Evolutionary conservation across 1,140 invertebrate genomes (phyloP), one percentile per base, ranked within the genome.

Genomic region (Gryllus bimaculatus): DNA sequence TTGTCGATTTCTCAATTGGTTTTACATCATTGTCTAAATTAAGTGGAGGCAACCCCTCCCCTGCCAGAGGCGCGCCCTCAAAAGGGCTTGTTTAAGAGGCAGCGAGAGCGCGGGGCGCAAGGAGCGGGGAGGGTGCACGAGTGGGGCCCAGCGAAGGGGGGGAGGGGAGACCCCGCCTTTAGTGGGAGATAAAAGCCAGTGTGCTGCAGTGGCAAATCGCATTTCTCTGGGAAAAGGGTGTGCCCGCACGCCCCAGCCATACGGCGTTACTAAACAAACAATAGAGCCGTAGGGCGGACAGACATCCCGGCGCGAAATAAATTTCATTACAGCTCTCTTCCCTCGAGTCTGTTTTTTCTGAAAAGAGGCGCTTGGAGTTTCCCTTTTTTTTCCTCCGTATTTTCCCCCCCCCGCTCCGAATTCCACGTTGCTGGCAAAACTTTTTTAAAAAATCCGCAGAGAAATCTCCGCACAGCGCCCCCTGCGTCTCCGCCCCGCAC

Each of bases 181-280:
- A 77, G 48, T 48, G 48, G 48, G 76, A 77, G 76, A 48, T 47
- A 48, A 47, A 77, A 48, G 76, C 48, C 76, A 21, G 76, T 54
- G 76, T 48, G 76, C 76, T 77, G 47, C 76, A 77, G 47, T 48
- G 76, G 18, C 75, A 77, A 77, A 77, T 77, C 76, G 47, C 47
- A 77, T 77, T 77, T 77, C 76, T 77, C 76, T 77, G 76, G 76
- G 76, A 77, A 77, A 77, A 77, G 76, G 76, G 76, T 77, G 76
- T 47, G 76, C n/a, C 47, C 10, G 47, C 21, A 47, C 76, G 54
- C 54, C 54, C 54, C 54, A 66, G 54, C 54, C 54, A 66, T 66
- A 66, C 54, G 54, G 76, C 76, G 76, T 77, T 48, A 77, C 76
- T 77, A 77, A 77, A 77, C 76, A 77, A 77, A 77, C 76, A 77